Base-by-base conservation (phyloP, 2,113 vertebrate species). In the Apodemus sylvaticus region DNA sequence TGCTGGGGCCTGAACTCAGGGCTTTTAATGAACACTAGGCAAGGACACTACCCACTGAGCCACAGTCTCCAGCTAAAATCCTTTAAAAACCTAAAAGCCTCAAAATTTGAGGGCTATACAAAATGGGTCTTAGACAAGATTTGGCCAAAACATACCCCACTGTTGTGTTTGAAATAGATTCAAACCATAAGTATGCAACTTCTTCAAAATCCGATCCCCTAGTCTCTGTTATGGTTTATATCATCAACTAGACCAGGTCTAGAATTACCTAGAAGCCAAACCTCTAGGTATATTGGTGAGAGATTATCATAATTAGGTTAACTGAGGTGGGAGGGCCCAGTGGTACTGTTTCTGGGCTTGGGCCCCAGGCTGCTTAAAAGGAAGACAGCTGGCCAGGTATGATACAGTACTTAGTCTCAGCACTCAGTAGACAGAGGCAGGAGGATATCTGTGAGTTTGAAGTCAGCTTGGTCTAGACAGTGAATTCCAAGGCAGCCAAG, bases 141-240 rank as follows among this genome's bases (percentile, higher is more conserved):
- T 89, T 97, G 86, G 90, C 86, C 77, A 68, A n/a, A 82, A 78
- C 12, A 73, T 7, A 66, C 3, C 17, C 62, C n/a, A 55, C 1
- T 81, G 53, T 68, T 76, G 45, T 70, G 62, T 55, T 82, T 93
- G 74, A 87, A 96, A 93, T 36, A 60, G 51, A 83, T 39, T 68
- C 36, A 70, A 70, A 45, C 14, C 6, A 0, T n/a, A 87, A 92
- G 36, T 29, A 45, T 9, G 26, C 87, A 78, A 42, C 39, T 68
- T 81, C 79, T 13, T 64, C 24, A 70, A 51, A 58, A 16, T 51
- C 7, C 4, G 6, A 70, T 14, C 48, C 48, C 34, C n/a, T 55
- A 14, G 0, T 86, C 42, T 29, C 45, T 36, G n/a, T 17, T 26
- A 31, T 3, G 13, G 7, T 86, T 45, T 31, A 85, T 17, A 19